Percentiles rank a stretch among this genome's conserved stretches.
These are phyloP conservation scores for Anolis carolinensis DNA, from an alignment of 2,113 vertebrate genomes.

Conservation along the genomic window DNA sequence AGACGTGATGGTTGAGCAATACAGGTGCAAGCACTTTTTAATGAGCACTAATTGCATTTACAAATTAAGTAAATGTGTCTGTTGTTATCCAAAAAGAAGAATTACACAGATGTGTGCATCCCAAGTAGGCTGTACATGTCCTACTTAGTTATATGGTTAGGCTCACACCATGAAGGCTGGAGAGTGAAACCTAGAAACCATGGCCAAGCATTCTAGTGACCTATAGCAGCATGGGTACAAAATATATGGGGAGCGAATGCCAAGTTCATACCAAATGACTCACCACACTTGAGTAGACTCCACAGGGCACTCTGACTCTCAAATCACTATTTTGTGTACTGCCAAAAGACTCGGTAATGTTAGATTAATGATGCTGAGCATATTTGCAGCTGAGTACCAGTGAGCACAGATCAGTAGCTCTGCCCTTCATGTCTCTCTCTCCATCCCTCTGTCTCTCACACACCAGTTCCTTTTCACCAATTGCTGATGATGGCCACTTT, in stretches of 20 bases:
- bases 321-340: not conserved
- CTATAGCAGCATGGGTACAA: not conserved
- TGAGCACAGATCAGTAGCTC: not conserved
- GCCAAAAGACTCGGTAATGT: not conserved
- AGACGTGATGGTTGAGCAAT: not conserved
- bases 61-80: not conserved
- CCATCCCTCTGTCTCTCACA: not conserved
- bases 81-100: not conserved
- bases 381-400: not conserved
- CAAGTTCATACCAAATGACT: not conserved
- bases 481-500: not conserved
- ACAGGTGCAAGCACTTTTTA: not conserved
- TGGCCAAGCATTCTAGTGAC: not conserved
- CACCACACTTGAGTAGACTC: not conserved
- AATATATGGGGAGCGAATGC: not conserved
- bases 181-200: too few relatives aligned
- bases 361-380: not conserved
- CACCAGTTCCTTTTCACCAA: not conserved
- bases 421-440: not conserved
- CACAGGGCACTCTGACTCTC: not conserved
- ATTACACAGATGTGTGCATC: not conserved
- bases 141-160: not conserved
- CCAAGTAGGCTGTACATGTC: not conserved
- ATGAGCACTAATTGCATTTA: not conserved
- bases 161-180: not conserved